These are phyloP conservation scores for Philopotamus ludificatus DNA, from an alignment of 1,140 invertebrate genomes.

Conservation along the genomic window DNA sequence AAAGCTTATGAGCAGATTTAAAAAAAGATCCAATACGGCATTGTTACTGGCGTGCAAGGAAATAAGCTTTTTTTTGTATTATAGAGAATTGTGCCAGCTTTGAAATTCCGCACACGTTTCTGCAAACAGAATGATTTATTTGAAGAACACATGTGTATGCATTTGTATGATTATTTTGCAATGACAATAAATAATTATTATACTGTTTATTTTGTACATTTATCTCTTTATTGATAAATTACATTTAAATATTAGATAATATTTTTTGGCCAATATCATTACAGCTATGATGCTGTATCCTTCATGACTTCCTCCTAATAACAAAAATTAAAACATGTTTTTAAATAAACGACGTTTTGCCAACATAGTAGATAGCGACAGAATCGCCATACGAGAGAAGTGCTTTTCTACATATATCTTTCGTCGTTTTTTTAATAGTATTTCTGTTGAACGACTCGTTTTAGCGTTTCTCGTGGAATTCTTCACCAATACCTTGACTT, in stretches of 20 bases:
- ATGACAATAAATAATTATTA: background rate
- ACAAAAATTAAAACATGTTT: no score
- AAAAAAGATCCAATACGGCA: slow-evolving; percentile 19
- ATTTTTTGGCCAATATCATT: background rate
- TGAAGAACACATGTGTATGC: background rate
- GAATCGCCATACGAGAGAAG: no score
- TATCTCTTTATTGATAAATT: background rate
- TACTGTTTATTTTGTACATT: background rate
- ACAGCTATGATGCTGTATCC: background rate
- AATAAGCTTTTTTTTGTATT: slow-evolving; percentile 18
- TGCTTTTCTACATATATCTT: no score
- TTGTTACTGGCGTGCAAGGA: slow-evolving; percentile 14
- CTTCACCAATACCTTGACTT: no score
- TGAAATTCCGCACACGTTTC: slow-evolving; percentile 3
- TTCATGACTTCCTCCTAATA: no score
- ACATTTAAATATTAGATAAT: background rate
- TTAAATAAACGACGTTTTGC: no score
- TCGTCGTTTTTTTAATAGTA: no score
- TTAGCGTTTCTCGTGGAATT: no score
- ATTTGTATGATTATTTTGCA: background rate
- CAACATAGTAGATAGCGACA: no score
- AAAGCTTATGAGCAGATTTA: slow-evolving; percentile 3
- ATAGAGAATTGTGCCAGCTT: slow-evolving; percentile 1
- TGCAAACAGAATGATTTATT: background rate
- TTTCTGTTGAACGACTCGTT: no score